Evolutionary conservation across 1,140 invertebrate genomes (phyloP), one percentile per base, ranked within the genome.

Genomic region (Apis florea): DNA sequence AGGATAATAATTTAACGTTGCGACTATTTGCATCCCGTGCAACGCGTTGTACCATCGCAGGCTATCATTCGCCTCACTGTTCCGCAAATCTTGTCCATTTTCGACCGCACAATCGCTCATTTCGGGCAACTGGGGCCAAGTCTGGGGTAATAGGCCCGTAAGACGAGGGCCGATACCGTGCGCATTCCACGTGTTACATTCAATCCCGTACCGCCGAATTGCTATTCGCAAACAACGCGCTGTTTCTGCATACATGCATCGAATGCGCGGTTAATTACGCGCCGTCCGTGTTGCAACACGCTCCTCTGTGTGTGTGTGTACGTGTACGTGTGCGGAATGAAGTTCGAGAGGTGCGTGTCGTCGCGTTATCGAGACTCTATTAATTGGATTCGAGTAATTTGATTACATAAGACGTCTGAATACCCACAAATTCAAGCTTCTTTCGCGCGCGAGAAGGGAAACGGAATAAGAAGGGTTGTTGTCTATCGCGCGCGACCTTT

Each of bases 301-400:
- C 31, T 5, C 31, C 31, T 5, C 4, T 13, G 51, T 53, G 13
- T 13, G 51, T 53, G 11, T 53, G 58, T 59, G 10, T n/a, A n/a
- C 2, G 3, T n/a, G 24, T 54, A 13, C 51, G 5, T 0, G 24
- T 11, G 10, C 11, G 24, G 31, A 40, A 40, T 5, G 31, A 40
- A 40, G 31, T 40, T 40, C 4, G 31, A 6, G 31, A 5, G 31
- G 51, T 13, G 21, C 58, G 53, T 47, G 40, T 56, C 54, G 49
- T 19, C 54, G 51, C 49, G 74, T 68, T 74, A 88, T 87, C 86
- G 86, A 87, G 79, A 71, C 56, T 82, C 85, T 80, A 90, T 90
- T 90, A 92, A 92, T 88, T 80, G 89, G 91, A 91, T 92, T 88
- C 82, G 66, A 70, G 49, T 93, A 91, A 93, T 90, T 90, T 69